Conservation (phyloP, 2,797 vertebrate genomes). For the Cyclopterus lumpus region DNA sequence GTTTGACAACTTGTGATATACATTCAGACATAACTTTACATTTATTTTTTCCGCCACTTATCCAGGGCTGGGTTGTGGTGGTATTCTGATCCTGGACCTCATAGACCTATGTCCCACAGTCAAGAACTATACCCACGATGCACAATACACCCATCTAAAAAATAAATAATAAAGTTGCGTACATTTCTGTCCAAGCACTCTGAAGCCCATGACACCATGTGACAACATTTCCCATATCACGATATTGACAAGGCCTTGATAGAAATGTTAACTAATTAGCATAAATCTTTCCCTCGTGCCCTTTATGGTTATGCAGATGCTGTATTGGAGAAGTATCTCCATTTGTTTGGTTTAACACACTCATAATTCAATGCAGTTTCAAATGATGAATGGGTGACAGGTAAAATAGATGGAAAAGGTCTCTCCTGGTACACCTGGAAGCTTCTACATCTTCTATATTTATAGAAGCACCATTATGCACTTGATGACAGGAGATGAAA, state of each 20-base stretch:
- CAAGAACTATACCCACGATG: background rate
- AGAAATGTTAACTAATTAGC: slow-evolving; percentile 40
- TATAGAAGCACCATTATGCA: background rate
- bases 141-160: background rate
- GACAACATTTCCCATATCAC: slow-evolving; percentile 33
- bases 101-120: background rate
- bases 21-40: background rate
- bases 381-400: slow-evolving; percentile 29
- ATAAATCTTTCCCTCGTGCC: slow-evolving; percentile 54
- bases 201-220: slow-evolving; percentile 15
- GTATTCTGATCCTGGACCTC: background rate
- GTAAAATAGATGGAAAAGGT: slow-evolving; percentile 3
- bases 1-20: background rate
- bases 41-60: too few species aligned
- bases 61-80: background rate
- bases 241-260: slow-evolving; percentile 46
- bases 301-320: slow-evolving; percentile 54
- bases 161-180: slow-evolving; percentile 29
- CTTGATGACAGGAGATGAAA: background rate
- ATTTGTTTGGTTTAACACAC: slow-evolving; percentile 35
- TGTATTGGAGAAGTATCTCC: slow-evolving; percentile 37
- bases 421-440: background rate
- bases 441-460: background rate
- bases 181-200: background rate
- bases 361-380: too few species aligned